Percentiles rank a stretch among this genome's conserved stretches.
These are phyloP conservation scores for Aptenodytes patagonicus DNA, from an alignment of 2,113 vertebrate genomes.

Conservation along the genomic window DNA sequence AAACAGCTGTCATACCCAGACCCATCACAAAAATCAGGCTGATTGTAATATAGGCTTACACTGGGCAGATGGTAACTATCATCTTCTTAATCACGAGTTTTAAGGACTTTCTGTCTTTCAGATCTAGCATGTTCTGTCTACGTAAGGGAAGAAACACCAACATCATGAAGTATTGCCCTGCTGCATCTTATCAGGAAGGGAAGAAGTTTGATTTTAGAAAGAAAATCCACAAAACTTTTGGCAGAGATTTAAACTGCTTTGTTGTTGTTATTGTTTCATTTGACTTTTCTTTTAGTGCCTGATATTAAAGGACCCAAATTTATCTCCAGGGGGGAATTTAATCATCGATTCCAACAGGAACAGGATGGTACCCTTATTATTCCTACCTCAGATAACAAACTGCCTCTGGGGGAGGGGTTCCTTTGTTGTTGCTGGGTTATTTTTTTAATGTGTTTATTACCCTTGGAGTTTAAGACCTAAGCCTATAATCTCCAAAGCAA, in stretches of 20 bases:
- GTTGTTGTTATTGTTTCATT: not conserved
- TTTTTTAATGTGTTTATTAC: conserved; percentile 1
- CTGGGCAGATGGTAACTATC: not conserved
- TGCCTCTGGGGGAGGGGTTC: not conserved
- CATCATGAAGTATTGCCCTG: not conserved
- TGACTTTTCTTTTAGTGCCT: not conserved
- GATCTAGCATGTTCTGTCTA: not conserved
- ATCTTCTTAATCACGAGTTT: not conserved
- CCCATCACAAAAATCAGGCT: not conserved
- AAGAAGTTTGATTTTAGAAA: not conserved
- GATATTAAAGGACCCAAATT: not conserved
- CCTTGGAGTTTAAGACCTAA: not conserved
- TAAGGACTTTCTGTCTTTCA: not conserved
- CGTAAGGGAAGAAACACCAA: not conserved
- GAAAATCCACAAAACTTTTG: not conserved
- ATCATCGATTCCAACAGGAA: not conserved
- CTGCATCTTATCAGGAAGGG: not conserved
- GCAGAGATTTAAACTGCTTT: not conserved
- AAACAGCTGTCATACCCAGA: not conserved
- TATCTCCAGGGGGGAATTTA: not conserved
- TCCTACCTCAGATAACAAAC: not conserved
- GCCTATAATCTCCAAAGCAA: conserved; percentile 9
- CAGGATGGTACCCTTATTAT: not conserved
- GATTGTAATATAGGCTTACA: not conserved
- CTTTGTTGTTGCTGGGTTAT: not conserved